Percentiles rank a stretch among this genome's conserved stretches.
phyloP scores from a whole-genome alignment of 2,797 vertebrate species.

The Melanotaenia boesemani region DNA sequence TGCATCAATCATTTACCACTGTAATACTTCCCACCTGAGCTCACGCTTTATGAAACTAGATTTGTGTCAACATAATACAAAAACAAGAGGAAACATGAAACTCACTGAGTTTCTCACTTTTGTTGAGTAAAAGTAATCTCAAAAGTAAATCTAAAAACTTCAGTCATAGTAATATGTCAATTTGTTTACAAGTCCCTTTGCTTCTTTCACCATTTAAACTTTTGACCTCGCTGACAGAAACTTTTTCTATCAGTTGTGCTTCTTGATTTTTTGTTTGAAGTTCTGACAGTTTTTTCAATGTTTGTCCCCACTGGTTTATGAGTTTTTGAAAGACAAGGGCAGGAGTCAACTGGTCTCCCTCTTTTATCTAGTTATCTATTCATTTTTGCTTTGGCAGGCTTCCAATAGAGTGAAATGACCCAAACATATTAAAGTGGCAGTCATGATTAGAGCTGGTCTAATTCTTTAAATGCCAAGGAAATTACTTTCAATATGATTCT shows the following conservation, averaged over 20 bases:
- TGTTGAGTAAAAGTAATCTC: neutral
- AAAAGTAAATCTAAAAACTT: neutral
- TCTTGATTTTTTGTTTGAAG: neutral
- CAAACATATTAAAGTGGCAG: neutral
- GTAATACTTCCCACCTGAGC: conserved; percentile 78
- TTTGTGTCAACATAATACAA: neutral
- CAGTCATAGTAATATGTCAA: neutral
- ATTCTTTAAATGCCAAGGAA: neutral
- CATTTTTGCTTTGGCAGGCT: neutral
- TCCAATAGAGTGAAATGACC: neutral
- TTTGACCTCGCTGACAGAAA: neutral
- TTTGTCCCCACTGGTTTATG: neutral
- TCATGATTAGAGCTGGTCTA: neutral
- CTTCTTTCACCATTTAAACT: neutral
- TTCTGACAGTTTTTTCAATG: neutral
- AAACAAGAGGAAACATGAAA: neutral
- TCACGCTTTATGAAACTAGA: conserved; percentile 42
- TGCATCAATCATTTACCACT: conserved; percentile 76
- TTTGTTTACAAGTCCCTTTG: neutral
- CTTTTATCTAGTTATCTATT: neutral
- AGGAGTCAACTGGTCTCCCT: neutral
- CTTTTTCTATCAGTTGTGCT: neutral
- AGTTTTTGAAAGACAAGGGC: neutral
- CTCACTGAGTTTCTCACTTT: neutral
- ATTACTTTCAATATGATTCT: neutral